Evolutionary conservation across 2,113 vertebrate species (phyloP).

Genomic region (Toxotes chatareus): DNA sequence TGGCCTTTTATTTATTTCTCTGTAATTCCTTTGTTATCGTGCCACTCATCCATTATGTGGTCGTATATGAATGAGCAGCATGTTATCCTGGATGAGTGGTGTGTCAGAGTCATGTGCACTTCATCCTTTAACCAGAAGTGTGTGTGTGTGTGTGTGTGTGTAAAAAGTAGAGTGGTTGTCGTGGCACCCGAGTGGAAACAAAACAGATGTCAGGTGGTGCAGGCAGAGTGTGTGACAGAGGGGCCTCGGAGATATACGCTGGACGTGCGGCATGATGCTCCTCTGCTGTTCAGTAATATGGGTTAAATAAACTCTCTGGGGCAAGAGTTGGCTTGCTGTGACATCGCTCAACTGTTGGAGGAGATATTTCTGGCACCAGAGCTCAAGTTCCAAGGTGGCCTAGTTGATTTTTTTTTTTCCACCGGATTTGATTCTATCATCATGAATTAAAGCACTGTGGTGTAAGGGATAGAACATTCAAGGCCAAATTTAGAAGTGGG

Average conservation of each 20-base stretch:
- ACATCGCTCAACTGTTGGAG: conserved; percentile 54
- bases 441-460: conserved; percentile 51
- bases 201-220: conserved; percentile 74
- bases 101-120: conserved; percentile 46
- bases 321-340: conserved; percentile 54
- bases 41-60: conserved; percentile 33
- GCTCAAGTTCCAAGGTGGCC: conserved; percentile 51
- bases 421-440: conserved; percentile 49
- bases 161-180: conserved; percentile 42
- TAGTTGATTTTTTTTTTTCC: conserved; percentile 30
- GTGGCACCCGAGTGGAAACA: conserved; percentile 65
- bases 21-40: conserved; percentile 43
- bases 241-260: conserved; percentile 61
- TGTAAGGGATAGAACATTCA: conserved; percentile 40
- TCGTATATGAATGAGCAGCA: conserved; percentile 13
- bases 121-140: conserved; percentile 51
- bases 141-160: conserved; percentile 43
- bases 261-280: conserved; percentile 72
- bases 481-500: conserved; percentile 51
- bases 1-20: conserved; percentile 27
- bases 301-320: conserved; percentile 74
- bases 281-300: conserved; percentile 71
- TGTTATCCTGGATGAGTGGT: conserved; percentile 26
- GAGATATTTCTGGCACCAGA: conserved; percentile 59
- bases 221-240: conserved; percentile 62